Evolutionary conservation across 2,113 vertebrate genomes (phyloP), one percentile per base, ranked within the genome.

Genomic region (Rhinogobius similis): DNA sequence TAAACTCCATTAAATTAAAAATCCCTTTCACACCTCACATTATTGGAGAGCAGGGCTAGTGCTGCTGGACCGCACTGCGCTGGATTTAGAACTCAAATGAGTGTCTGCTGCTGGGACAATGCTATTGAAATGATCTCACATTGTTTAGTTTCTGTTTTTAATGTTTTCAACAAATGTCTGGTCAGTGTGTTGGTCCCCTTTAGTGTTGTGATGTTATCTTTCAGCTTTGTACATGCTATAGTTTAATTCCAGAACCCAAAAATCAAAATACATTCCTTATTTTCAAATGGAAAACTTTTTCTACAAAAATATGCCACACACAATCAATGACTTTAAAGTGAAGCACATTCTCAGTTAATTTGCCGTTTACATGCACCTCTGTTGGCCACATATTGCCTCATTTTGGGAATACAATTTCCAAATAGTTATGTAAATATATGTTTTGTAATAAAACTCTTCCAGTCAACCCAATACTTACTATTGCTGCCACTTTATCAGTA

Each of bases 201-300:
- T 50, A 39, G 38, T 73, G 69, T 71, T 16, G 73, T 84, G 72
- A 39, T 62, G 23, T 74, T 65, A 64, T 62, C 46, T 7, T 36
- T 68, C 63, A 41, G 72, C 67, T 76, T 3, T 46, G 43, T 70
- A 41, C 44, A 7, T 44, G 68, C 52, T 68, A 11, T 56, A 59
- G 68, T 82, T 77, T 84, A 13, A 56, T 56, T 56, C 53, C 53
- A 56, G 24, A 20, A 58, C 13, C 68, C 72, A 76, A 21, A 41
- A 80, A 36, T 50, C 70, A 0, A 76, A 79, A 58, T 26, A 84
- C 89, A 89, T 88, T 87, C 89, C 86, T 59, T 7, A 48, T 20
- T 55, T 72, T 73, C 29, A 26, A 32, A 43, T 67, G 73, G 68
- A 72, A 73, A 72, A 86, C 76, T 78, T 82, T 85, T 71, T 64